Base-by-base conservation (phyloP, 2,888 invertebrate species). In the Rhorus exstirpatorius region DNA sequence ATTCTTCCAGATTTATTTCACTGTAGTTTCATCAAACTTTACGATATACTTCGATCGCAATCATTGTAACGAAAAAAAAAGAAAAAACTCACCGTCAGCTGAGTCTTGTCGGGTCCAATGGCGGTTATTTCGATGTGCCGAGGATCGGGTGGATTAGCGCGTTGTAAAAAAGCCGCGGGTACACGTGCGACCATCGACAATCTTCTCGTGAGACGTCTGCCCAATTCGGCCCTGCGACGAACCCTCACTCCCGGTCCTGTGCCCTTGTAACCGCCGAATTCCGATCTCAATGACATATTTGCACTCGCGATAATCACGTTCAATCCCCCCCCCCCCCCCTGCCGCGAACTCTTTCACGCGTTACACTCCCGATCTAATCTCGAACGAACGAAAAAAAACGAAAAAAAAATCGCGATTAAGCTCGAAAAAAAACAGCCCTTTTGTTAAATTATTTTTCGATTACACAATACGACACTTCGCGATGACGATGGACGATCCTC, bases 31-130 rank as follows among this genome's bases (percentile, higher is more conserved):
- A 31, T 31, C 31, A 31, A 31, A 31, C 6, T 31, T 3, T 31
- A 31, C 31, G 31, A 31, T 31, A 31, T n/a, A n/a, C n/a, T n/a
- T n/a, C n/a, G n/a, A n/a, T n/a, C n/a, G n/a, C n/a, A n/a, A n/a
- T n/a, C n/a, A n/a, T n/a, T n/a, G n/a, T 31, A 31, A 31, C 31
- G 0, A 26, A 63, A 65, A 8, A 19, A 71, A 38, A 24, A 38
- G 17, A 61, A 31, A 58, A 46, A 72, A 91, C 93, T 93, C 93
- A 95, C 95, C 94, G 95, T 94, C 93, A 94, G 94, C 89, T 95
- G 95, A 8, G 95, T 94, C 93, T 95, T 95, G 89, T 95, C 95
- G 38, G 95, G 95, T 49, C 95, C 94, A 88, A 95, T 95, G 80
- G 95, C 94, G 12, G 95, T 95, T 77, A 95, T 94, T 86, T 95